phyloP scores from a whole-genome alignment of 2,797 vertebrate genomes.

The Oreortyx pictus region DNA sequence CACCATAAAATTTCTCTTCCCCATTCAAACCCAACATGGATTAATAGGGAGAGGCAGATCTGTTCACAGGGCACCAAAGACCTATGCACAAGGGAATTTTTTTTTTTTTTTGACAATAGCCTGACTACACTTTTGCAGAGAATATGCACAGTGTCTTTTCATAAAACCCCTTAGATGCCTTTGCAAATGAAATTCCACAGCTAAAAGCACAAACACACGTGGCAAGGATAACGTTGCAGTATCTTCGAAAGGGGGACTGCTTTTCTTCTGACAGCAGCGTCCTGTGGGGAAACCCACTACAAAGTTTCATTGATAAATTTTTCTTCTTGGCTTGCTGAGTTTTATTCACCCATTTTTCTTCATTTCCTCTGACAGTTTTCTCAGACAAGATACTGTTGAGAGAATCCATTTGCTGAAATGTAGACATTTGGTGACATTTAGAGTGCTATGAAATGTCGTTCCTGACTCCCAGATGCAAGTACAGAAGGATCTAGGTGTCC shows the following conservation, averaged over 20 bases:
- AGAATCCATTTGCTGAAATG: not conserved
- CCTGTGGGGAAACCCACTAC: not conserved
- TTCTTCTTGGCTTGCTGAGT: not conserved
- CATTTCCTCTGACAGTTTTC: rapidly evolving
- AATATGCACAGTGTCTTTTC: not conserved
- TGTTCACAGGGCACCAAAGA: not conserved
- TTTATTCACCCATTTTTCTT: not conserved
- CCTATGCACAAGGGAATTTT: not conserved
- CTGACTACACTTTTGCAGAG: not conserved
- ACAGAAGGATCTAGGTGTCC: not conserved
- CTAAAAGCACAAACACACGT: not conserved
- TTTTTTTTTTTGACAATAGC: not conserved
- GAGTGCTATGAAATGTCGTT: not conserved
- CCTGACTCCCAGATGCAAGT: not conserved
- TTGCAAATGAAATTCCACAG: not conserved
- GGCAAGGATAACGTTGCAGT: not conserved
- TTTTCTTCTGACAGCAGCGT: not conserved
- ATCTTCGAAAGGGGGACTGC: rapidly evolving
- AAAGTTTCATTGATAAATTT: not conserved
- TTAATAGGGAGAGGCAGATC: not conserved
- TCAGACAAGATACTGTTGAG: not conserved
- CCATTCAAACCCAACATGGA: not conserved
- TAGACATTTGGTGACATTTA: not conserved
- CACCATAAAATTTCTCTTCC: not conserved
- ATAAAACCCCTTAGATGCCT: not conserved